Evolutionary conservation across 2,113 vertebrate species (phyloP).

Genomic region (Mirounga angustirostris): DNA sequence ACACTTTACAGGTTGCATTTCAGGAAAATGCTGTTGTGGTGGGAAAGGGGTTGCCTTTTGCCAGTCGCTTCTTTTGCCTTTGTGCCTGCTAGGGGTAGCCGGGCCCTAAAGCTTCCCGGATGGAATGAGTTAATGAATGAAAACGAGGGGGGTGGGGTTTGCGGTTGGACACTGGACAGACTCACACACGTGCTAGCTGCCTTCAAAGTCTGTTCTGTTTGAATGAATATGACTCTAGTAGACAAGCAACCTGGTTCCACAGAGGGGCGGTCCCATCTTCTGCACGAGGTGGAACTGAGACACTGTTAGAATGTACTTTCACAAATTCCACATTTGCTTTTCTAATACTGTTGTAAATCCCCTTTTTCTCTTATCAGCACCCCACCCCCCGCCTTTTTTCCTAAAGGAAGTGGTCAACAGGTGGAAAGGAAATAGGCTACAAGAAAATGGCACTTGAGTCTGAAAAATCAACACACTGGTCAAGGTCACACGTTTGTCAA

Average conservation of each 20-base stretch:
- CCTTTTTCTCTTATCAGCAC: neutral
- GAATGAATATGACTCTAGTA: slow-evolving; percentile 68
- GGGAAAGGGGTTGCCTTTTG: neutral
- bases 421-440: slow-evolving; percentile 78
- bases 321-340: slow-evolving; percentile 36
- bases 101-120: slow-evolving; percentile 73
- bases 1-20: slow-evolving; percentile 26
- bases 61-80: slow-evolving; percentile 46
- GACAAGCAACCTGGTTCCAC: slow-evolving; percentile 72
- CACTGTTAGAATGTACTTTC: slow-evolving; percentile 65
- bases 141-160: slow-evolving; percentile 55
- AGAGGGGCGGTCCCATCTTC: slow-evolving; percentile 52
- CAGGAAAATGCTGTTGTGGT: slow-evolving; percentile 5
- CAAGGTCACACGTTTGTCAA: slow-evolving; percentile 29
- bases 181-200: slow-evolving; percentile 70
- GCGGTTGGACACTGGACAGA: slow-evolving; percentile 39
- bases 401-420: slow-evolving; percentile 64
- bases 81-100: slow-evolving; percentile 69
- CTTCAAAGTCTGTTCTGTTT: slow-evolving; percentile 73
- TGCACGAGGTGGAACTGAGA: slow-evolving; percentile 26
- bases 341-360: slow-evolving; percentile 72
- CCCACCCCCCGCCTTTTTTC: neutral
- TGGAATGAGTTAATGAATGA: slow-evolving; percentile 42
- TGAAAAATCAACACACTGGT: slow-evolving; percentile 62
- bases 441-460: slow-evolving; percentile 81